Conservation (phyloP, 2,113 vertebrate genomes). For the Zosterops borbonicus region DNA sequence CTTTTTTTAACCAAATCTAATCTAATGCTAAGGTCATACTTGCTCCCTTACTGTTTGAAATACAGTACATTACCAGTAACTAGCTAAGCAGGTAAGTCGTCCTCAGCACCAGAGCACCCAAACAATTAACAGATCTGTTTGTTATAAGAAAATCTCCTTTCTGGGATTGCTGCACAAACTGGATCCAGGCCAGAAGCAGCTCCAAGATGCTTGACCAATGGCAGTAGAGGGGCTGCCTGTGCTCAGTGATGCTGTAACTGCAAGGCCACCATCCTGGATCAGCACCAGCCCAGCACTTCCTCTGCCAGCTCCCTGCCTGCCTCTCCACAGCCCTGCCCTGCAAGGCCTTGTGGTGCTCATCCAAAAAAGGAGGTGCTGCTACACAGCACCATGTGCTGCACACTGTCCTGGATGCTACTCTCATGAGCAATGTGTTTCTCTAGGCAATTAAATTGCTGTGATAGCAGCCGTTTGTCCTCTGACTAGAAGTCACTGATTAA, state of each 20-base stretch:
- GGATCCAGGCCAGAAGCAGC: background rate
- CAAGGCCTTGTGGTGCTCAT: accelerated
- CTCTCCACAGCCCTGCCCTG: background rate
- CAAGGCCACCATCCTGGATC: background rate
- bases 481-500: background rate
- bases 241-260: background rate
- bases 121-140: background rate
- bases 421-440: background rate
- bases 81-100: background rate
- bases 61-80: accelerated
- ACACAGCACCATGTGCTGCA: accelerated
- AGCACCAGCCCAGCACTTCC: background rate
- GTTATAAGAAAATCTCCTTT: background rate
- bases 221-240: background rate
- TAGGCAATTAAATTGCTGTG: background rate
- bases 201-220: background rate
- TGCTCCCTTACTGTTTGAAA: background rate
- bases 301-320: background rate
- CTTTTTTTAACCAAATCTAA: background rate
- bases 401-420: background rate
- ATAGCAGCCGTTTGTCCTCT: background rate
- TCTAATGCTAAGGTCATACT: background rate
- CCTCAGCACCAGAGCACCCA: background rate
- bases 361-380: background rate
- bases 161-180: background rate